A percentile compares a stretch with the other conserved stretches of the same genome.
These are phyloP conservation scores for Dynastes grantii DNA, from an alignment of 2,888 invertebrate species.

Conservation along the genomic window DNA sequence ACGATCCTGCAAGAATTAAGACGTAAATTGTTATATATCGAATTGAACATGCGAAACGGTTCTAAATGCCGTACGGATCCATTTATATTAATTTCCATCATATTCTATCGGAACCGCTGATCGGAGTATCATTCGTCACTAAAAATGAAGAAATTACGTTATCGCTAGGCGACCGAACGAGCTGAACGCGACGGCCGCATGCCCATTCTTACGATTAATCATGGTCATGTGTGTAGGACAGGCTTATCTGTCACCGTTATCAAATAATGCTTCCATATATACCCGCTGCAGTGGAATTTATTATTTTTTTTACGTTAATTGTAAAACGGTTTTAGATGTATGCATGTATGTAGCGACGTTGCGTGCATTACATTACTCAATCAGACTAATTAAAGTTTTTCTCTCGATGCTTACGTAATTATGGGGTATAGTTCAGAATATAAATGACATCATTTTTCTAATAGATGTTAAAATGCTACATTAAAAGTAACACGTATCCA, in stretches of 20 bases:
- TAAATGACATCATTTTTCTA: conserved; percentile 31
- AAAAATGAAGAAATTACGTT: conserved; percentile 24
- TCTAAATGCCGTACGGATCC: conserved; percentile 9
- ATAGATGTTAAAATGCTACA: neutral
- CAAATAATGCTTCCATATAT: conserved; percentile 11
- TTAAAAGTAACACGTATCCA: neutral
- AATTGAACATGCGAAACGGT: neutral
- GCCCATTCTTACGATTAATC: conserved; percentile 29
- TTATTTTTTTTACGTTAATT: conserved; percentile 14
- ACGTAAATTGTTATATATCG: conserved; percentile 32
- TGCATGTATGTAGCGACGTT: neutral
- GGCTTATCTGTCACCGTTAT: conserved; percentile 28
- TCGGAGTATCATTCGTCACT: conserved; percentile 11
- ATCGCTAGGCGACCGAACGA: conserved; percentile 13
- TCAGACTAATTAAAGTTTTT: conserved; percentile 20
- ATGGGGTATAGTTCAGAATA: conserved; percentile 13
- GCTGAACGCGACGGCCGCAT: neutral
- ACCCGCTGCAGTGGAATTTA: conserved; percentile 3
- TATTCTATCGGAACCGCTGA: neutral
- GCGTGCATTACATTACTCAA: conserved; percentile 25
- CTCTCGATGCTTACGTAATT: conserved; percentile 21
- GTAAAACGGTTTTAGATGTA: neutral
- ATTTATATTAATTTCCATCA: conserved; percentile 37
- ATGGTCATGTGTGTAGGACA: conserved; percentile 24
- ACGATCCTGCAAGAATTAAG: neutral